Percentiles rank a stretch among this genome's conserved stretches.
These are phyloP conservation scores for Zophobas morio DNA, from an alignment of 1,140 invertebrate species.

Conservation along the genomic window DNA sequence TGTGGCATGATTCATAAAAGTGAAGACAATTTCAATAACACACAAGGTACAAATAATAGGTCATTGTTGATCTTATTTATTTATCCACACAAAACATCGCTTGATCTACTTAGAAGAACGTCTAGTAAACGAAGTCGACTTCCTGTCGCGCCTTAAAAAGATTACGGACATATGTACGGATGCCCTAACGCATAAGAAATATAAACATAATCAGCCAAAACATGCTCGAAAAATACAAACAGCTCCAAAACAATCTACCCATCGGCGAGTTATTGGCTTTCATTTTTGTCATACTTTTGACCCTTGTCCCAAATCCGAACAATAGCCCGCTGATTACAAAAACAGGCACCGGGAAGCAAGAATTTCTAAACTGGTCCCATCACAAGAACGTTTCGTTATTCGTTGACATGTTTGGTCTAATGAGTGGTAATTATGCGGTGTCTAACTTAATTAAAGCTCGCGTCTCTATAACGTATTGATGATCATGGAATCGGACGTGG, in stretches of 20 bases:
- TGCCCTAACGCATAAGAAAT: too few relatives aligned
- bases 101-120: too few relatives aligned
- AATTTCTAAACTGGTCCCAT: neutral
- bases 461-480: conserved; percentile 34
- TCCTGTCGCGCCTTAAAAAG: too few relatives aligned
- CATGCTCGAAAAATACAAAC: too few relatives aligned
- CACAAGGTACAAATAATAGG: too few relatives aligned
- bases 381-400: neutral
- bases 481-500: conserved; percentile 7
- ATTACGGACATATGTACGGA: too few relatives aligned
- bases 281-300: neutral
- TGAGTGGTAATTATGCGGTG: conserved; percentile 26
- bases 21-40: too few relatives aligned
- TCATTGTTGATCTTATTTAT: too few relatives aligned
- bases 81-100: too few relatives aligned
- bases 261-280: neutral
- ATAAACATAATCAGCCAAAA: too few relatives aligned
- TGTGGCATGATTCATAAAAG: too few relatives aligned
- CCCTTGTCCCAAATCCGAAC: neutral
- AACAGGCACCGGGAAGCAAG: neutral
- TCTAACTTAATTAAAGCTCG: conserved; percentile 40
- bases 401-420: conserved; percentile 39
- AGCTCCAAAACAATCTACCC: neutral
- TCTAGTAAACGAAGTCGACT: too few relatives aligned
- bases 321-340: neutral